Evolutionary conservation across 1,140 invertebrate genomes (phyloP), one percentile per base, ranked within the genome.

Genomic region (Ditylenchus dipsaci): DNA sequence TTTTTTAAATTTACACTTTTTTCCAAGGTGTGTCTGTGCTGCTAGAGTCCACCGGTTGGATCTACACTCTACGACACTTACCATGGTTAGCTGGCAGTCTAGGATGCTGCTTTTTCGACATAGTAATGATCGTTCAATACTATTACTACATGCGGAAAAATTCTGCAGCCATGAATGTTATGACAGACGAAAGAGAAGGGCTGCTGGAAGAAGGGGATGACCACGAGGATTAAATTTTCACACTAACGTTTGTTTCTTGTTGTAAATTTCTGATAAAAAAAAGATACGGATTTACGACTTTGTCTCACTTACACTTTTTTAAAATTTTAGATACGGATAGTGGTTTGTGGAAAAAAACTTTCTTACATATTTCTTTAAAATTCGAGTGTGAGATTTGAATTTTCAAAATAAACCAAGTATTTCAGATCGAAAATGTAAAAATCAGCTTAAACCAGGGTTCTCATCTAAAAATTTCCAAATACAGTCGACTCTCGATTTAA

Each of bases 91-190:
- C 69, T n/a, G 81, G 80, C 26, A 73, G 68, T 72, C 67, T 82
- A 0, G 80, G 81, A 26, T 83, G 81, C 62, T 82, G 80, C 59
- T 65, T 71, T 47, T 83, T 82, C 43, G 80, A 82, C 63, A 66
- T 66, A 15, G 63, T 76, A 29, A 74, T 82, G 45, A 78, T 82
- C 43, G 67, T n/a, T 19, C 81, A 82, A 63, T 80, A 77, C 62
- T 83, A 77, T 56, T 73, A 83, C 49, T 81, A 81, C 63, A 60
- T 68, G 19, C 67, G 73, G 3, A 78, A 47, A n/a, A 66, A 57
- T 49, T 29, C 27, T 11, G 19, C 27, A 33, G 65, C 72, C 11
- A 33, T 42, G 17, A 47, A 45, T 42, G 42, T 68, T 5, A 29
- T 13, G 1, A 26, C 26, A 8, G 75, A 77, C 13, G 72, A 74